Evolutionary conservation across 2,113 vertebrate species (phyloP).

Genomic region (Urocitellus parryii): DNA sequence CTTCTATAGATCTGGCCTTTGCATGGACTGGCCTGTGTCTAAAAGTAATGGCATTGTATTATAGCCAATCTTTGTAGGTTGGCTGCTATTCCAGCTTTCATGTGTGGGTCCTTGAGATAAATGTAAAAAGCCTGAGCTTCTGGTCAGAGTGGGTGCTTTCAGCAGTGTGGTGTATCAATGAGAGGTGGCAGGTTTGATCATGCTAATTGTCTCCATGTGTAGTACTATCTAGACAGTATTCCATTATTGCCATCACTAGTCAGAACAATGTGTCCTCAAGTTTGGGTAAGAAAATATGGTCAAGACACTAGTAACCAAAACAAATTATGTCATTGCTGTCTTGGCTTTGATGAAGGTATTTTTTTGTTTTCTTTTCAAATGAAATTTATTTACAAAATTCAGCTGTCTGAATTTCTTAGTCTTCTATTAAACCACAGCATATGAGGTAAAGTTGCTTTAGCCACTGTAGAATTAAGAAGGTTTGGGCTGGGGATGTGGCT

Average conservation of each 20-base stretch:
- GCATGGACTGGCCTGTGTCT: neutral
- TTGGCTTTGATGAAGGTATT: neutral
- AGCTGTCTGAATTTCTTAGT: neutral
- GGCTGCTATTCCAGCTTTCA: neutral
- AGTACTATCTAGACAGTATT: neutral
- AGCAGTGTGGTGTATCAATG: neutral
- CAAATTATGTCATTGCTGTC: neutral
- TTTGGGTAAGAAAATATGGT: slow-evolving; percentile 9
- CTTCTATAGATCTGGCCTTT: neutral
- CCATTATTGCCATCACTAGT: neutral
- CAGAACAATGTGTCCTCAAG: neutral
- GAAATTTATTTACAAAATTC: neutral
- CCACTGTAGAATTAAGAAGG: neutral
- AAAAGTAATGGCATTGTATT: neutral
- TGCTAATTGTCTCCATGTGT: neutral
- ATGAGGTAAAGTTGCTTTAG: neutral
- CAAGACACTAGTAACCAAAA: neutral
- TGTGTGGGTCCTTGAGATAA: neutral
- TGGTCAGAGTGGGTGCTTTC: neutral
- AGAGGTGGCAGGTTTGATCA: neutral
- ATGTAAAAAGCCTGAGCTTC: neutral
- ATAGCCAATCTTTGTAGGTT: neutral
- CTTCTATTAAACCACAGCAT: neutral
- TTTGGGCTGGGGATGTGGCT: too few species aligned
- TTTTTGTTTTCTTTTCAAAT: neutral